phyloP scores from a whole-genome alignment of 1,140 invertebrate genomes.

The Drosophila triauraria region DNA sequence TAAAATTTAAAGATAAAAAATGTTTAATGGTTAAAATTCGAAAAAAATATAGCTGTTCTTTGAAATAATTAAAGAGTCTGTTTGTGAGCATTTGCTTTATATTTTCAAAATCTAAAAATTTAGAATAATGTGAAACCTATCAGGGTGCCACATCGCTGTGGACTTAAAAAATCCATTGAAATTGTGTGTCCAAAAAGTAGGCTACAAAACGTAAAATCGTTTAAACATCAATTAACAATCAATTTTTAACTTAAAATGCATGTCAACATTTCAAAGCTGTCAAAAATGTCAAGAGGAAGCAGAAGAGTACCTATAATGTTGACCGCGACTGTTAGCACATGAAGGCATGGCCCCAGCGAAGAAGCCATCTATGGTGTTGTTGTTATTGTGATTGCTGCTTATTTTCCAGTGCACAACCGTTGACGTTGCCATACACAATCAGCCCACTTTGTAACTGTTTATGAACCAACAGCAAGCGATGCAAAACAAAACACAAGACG shows the following conservation, averaged over 20 bases:
- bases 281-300: neutral
- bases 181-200: too few species aligned
- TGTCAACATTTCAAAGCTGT: neutral
- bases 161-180: too few species aligned
- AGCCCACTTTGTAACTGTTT: constrained; percentile 69
- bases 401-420: constrained; percentile 70
- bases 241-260: too few species aligned
- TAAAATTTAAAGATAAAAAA: neutral
- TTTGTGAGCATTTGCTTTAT: too few species aligned
- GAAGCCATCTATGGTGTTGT: constrained; percentile 44
- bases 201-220: too few species aligned
- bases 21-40: neutral
- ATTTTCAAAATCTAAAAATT: too few species aligned
- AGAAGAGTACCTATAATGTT: neutral
- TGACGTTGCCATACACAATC: constrained; percentile 73
- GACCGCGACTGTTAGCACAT: constrained; percentile 26
- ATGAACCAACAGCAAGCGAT: constrained; percentile 69
- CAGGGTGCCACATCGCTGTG: too few species aligned
- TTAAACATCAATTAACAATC: neutral
- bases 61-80: too few species aligned
- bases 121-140: too few species aligned
- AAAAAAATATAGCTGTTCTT: neutral
- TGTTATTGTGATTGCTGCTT: constrained; percentile 56
- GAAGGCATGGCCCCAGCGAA: constrained; percentile 62
- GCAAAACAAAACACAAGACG: constrained; percentile 52